phyloP scores from a whole-genome alignment of 2,888 invertebrate genomes.

The Macroteleia sp. region DNA sequence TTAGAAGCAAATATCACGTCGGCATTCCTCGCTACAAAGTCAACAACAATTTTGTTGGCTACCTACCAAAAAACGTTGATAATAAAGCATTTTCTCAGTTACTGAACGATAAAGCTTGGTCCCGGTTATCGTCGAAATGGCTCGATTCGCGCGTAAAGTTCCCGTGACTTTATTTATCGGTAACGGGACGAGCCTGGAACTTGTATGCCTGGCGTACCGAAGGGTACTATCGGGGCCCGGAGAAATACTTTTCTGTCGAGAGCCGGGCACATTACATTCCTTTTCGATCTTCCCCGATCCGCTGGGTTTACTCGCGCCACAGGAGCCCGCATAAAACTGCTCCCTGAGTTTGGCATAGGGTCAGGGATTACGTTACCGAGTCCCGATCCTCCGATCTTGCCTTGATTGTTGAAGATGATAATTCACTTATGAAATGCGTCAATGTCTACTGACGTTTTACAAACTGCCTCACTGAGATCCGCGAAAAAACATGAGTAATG shows the following conservation, averaged over 20 bases:
- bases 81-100: slow-evolving; percentile 49
- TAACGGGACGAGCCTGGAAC: slow-evolving; percentile 62
- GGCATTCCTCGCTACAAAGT: no score
- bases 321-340: slow-evolving; percentile 78
- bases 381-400: slow-evolving; percentile 75
- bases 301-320: slow-evolving; percentile 72
- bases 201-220: slow-evolving; percentile 47
- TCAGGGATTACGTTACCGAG: slow-evolving; percentile 77
- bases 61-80: slow-evolving; percentile 21
- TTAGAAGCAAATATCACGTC: no score
- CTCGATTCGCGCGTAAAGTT: slow-evolving; percentile 75
- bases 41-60: no score
- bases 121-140: slow-evolving; percentile 69
- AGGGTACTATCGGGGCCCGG: slow-evolving; percentile 57
- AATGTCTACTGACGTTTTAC: slow-evolving; percentile 57
- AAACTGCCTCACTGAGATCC: background rate
- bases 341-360: slow-evolving; percentile 77
- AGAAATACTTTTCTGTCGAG: slow-evolving; percentile 73
- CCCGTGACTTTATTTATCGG: slow-evolving; percentile 79
- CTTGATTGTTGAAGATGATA: slow-evolving; percentile 77
- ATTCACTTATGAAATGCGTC: slow-evolving; percentile 73
- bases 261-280: slow-evolving; percentile 77
- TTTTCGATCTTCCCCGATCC: slow-evolving; percentile 73
- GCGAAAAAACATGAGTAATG: background rate
- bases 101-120: slow-evolving; percentile 53